phyloP scores from a whole-genome alignment of 1,140 invertebrate species.

The Asobara japonica region DNA sequence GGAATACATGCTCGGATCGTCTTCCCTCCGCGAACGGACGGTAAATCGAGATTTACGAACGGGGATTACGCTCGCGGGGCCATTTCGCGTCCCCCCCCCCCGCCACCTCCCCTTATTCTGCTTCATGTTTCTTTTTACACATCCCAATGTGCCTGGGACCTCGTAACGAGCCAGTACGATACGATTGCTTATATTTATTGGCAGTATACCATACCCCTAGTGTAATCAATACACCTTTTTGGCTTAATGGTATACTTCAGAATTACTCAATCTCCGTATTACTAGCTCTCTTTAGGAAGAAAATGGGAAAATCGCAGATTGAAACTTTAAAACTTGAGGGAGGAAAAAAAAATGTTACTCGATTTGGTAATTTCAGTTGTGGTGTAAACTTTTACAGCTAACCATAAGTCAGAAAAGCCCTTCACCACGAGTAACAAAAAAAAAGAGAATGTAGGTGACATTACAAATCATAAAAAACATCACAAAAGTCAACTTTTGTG shows the following conservation, averaged over 20 bases:
- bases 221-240: slow-evolving; percentile 14
- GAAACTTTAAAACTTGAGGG: too few species aligned
- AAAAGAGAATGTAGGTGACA: too few species aligned
- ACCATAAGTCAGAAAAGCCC: too few species aligned
- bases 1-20: not conserved
- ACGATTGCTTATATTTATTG: slow-evolving; percentile 25
- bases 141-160: slow-evolving; percentile 20
- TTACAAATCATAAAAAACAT: too few species aligned
- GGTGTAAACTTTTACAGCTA: not conserved
- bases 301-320: too few species aligned
- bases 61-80: slow-evolving; percentile 19
- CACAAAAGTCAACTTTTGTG: too few species aligned
- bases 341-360: slow-evolving; percentile 7
- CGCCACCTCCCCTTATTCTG: too few species aligned
- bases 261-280: not conserved
- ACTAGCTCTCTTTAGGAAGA: not conserved
- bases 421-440: too few species aligned
- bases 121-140: slow-evolving; percentile 19
- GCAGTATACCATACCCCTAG: not conserved
- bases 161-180: slow-evolving; percentile 26
- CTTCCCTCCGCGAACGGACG: slow-evolving; percentile 37
- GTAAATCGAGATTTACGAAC: slow-evolving; percentile 48
- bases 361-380: too few species aligned
- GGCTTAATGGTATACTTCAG: not conserved
- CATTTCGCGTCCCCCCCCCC: not conserved